Evolutionary conservation across 2,888 invertebrate genomes (phyloP).

Genomic region (Metallyticus violacea): DNA sequence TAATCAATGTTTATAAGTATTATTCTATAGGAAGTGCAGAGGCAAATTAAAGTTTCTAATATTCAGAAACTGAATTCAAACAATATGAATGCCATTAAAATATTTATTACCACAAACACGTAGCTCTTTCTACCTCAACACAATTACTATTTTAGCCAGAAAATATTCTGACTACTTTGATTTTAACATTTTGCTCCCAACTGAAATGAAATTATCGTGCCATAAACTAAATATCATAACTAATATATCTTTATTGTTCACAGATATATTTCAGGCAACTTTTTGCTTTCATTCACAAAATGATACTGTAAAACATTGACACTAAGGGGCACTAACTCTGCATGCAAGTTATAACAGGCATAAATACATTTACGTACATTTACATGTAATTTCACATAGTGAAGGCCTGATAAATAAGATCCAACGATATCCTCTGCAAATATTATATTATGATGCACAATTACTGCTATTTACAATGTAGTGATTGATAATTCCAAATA

Average conservation of each 20-base stretch:
- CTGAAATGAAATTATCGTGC: not conserved
- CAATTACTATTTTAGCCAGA: not conserved
- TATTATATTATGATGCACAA: not conserved
- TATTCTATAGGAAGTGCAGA: not conserved
- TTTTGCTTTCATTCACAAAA: not conserved
- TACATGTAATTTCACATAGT: slow-evolving; percentile 8
- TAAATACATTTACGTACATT: not conserved
- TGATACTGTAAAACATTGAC: slow-evolving; percentile 5
- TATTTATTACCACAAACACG: not conserved
- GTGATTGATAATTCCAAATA: not conserved
- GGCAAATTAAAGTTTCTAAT: not conserved
- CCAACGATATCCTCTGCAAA: not conserved
- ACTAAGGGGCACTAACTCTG: not conserved
- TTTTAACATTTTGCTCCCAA: not conserved
- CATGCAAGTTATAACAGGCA: not conserved
- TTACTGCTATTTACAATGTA: slow-evolving; percentile 22
- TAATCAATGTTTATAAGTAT: not conserved
- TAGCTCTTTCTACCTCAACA: not conserved
- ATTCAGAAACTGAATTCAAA: not conserved
- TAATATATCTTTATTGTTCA: not conserved
- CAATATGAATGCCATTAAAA: not conserved
- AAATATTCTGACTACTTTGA: too few species aligned
- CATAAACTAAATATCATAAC: not conserved
- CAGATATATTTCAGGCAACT: not conserved
- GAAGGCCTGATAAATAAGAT: not conserved